Evolutionary conservation across 2,888 invertebrate species (phyloP).

Genomic region (Lacanobia oleracea): DNA sequence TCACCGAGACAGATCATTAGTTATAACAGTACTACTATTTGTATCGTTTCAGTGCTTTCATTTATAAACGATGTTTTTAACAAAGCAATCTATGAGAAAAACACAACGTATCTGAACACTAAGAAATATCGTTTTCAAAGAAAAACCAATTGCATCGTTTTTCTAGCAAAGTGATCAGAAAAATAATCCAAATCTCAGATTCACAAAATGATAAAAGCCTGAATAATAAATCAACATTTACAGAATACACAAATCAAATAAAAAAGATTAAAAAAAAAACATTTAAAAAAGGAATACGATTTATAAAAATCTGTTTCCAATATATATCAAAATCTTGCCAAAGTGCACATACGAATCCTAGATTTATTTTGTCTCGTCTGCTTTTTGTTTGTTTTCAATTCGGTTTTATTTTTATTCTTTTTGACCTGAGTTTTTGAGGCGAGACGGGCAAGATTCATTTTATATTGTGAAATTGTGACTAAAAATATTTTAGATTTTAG

Average conservation of each 20-base stretch:
- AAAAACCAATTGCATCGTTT: slow-evolving; percentile 26
- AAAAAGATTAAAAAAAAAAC: neutral
- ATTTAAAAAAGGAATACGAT: neutral
- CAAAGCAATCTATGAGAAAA: neutral
- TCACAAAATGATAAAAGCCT: neutral
- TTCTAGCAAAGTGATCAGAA: neutral
- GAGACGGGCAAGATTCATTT: neutral
- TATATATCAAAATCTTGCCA: slow-evolving; percentile 22
- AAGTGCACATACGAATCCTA: slow-evolving; percentile 6
- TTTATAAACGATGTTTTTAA: slow-evolving; percentile 19
- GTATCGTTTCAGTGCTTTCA: slow-evolving; percentile 12
- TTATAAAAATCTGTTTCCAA: slow-evolving; percentile 41
- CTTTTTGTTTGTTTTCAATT: slow-evolving; percentile 21
- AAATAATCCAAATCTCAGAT: neutral
- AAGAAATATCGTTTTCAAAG: slow-evolving; percentile 9
- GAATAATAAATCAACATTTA: slow-evolving; percentile 15
- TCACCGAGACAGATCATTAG: slow-evolving; percentile 44
- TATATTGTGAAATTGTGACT: neutral
- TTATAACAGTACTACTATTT: slow-evolving; percentile 14
- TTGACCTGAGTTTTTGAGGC: neutral
- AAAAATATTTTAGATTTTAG: neutral
- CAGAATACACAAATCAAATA: slow-evolving; percentile 5
- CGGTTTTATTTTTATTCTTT: slow-evolving; percentile 7
- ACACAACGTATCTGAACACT: neutral
- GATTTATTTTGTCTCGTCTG: slow-evolving; percentile 22